Conservation (phyloP, 2,797 vertebrate species). For the Syncerus caffer region DNA sequence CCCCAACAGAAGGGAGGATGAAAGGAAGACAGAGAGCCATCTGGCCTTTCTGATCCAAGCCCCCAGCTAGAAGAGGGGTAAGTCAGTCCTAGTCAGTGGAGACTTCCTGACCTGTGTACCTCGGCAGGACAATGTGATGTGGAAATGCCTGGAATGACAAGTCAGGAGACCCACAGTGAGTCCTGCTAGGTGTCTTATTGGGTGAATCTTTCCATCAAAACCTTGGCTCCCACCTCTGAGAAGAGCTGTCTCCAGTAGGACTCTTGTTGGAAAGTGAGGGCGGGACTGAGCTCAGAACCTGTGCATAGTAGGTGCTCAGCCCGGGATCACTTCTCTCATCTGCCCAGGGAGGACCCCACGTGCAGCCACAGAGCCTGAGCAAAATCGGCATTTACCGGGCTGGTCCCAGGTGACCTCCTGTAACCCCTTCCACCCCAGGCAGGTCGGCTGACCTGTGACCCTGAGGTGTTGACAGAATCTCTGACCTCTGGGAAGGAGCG, state of each 20-base stretch:
- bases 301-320: fast-evolving
- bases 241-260: fast-evolving
- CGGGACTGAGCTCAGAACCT: neutral
- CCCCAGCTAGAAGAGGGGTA: constrained; percentile 57
- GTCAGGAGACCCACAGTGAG: neutral
- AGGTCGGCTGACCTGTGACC: constrained; percentile 83
- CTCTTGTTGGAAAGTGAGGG: fast-evolving
- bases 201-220: neutral
- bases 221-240: neutral
- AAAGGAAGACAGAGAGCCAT: constrained; percentile 62
- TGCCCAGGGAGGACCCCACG: fast-evolving
- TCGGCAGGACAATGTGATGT: too few species aligned
- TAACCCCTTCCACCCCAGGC: constrained; percentile 70
- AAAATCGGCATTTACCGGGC: neutral
- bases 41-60: constrained; percentile 40
- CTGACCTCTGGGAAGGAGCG: constrained; percentile 78
- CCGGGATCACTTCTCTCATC: fast-evolving
- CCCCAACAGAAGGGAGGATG: constrained; percentile 49
- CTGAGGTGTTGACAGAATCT: constrained; percentile 81
- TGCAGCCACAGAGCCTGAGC: neutral
- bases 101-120: neutral
- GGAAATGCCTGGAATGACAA: neutral
- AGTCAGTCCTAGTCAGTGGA: neutral
- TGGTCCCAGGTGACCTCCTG: constrained; percentile 63
- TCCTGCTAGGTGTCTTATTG: fast-evolving